These are phyloP conservation scores for Patiria pectinifera DNA, from an alignment of 53 echinoderm and acorn worm species.

Conservation along the genomic window DNA sequence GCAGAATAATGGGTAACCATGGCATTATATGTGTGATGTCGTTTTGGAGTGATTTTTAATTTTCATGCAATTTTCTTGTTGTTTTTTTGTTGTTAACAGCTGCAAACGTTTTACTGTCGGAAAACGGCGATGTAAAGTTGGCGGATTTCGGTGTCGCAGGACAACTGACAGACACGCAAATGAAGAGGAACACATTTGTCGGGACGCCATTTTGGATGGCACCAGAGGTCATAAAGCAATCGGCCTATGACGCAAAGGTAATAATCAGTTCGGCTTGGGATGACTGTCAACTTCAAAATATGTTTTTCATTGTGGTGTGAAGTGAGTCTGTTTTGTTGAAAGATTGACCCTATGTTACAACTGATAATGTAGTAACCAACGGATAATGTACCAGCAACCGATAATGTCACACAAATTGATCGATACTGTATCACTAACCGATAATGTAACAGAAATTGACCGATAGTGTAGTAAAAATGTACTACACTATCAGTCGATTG, in stretches of 20 bases:
- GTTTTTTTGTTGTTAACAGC: slow-evolving; percentile 63
- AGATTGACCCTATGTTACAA: no score
- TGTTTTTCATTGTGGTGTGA: no score
- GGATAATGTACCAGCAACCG: no score
- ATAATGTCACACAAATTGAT: no score
- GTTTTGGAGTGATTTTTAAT: no score
- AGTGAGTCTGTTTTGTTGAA: no score
- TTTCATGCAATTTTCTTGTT: not conserved
- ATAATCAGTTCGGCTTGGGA: not conserved
- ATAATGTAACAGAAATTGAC: no score
- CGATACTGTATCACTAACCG: no score
- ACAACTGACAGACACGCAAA: slow-evolving; percentile 97
- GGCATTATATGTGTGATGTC: not conserved
- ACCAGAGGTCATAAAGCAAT: slow-evolving; percentile 98
- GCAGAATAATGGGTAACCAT: not conserved
- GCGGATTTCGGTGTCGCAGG: slow-evolving; percentile 99
- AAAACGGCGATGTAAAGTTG: slow-evolving; percentile 93
- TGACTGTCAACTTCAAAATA: no score
- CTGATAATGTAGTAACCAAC: no score
- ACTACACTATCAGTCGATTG: no score
- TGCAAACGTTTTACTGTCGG: slow-evolving; percentile 98
- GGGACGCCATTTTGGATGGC: slow-evolving; percentile 99
- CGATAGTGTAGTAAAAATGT: no score
- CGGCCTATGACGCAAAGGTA: slow-evolving; percentile 99
- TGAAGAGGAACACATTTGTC: slow-evolving; percentile 96